phyloP scores from a whole-genome alignment of 92 coral and sea anemone genomes.

The Zoanthus sociatus region DNA sequence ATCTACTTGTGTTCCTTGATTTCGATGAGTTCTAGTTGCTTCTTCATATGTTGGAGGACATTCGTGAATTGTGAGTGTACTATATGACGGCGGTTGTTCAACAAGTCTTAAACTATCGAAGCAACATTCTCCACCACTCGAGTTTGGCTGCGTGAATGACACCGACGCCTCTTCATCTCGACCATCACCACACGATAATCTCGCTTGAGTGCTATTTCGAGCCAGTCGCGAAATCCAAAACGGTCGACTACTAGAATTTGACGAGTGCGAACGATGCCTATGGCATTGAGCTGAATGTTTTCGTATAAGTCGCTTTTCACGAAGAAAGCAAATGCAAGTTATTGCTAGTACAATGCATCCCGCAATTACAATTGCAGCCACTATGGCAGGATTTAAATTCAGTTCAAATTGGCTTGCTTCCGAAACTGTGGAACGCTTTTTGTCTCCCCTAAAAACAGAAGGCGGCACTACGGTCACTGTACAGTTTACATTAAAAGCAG shows the following conservation, averaged over 20 bases:
- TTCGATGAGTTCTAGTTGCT: conserved; percentile 6
- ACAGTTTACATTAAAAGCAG: not conserved
- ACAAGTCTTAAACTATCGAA: not conserved
- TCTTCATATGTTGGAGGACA: conserved; percentile 44
- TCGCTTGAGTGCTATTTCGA: conserved; percentile 44
- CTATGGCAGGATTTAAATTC: conserved; percentile 29
- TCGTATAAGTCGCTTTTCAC: conserved; percentile 25
- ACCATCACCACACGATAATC: not conserved
- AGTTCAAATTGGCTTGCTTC: conserved; percentile 2
- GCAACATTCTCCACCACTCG: not conserved
- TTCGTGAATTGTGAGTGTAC: conserved; percentile 30
- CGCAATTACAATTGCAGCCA: conserved; percentile 43
- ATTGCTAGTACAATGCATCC: conserved; percentile 36
- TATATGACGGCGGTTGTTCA: conserved; percentile 26
- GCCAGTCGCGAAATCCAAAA: conserved; percentile 43
- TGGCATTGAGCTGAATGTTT: conserved; percentile 23
- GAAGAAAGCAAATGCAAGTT: conserved; percentile 34
- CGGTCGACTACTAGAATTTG: conserved; percentile 4
- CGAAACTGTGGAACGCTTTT: not conserved
- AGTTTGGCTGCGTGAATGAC: conserved; percentile 28
- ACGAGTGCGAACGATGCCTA: conserved; percentile 6
- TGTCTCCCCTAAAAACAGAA: not conserved
- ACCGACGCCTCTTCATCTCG: conserved; percentile 26
- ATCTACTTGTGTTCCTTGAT: conserved; percentile 38
- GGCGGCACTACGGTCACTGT: not conserved